Evolutionary conservation across 2,113 vertebrate genomes (phyloP), one percentile per base, ranked within the genome.

Genomic region (Nothocercus julius): DNA sequence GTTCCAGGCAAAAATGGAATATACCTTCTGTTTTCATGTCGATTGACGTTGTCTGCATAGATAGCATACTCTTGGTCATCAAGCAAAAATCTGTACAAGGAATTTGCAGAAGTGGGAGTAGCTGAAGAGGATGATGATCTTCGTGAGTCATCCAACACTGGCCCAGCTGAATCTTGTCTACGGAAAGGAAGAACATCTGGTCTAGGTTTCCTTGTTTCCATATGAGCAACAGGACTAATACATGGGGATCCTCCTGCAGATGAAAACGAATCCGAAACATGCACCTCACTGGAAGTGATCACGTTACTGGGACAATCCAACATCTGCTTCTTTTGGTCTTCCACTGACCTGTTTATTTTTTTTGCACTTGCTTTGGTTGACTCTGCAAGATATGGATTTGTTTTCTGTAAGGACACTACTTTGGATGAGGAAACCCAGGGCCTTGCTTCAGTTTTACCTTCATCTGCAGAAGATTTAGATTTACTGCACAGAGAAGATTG

Each of bases 1-100:
- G 99, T 99, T 59, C 99, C 99, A 0, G 99, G 98, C 75, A 98
- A 59, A 97, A 99, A 99, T 4, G 99, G 99, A 62, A 99, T 99
- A 67, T 99, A 99, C 44, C 99, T 98, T 32, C 99, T 98, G 87
- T 99, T 99, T 75, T 99, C 98, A 4, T 99, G 99, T 2, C 99
- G 98, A 90, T 99, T 99, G 62, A 99, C 99, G 1, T 98, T 98
- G 90, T 99, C 99, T 0, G 98, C 98, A 4, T 98, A 99, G 51
- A 99, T 98, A 45, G 98, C 98, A 1, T 98, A 98, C 44, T 99
- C 98, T 30, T 98, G 98, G 18, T 99, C 99, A 17, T 99, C 99
- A 7, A 97, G 93, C 30, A 97, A 83, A 74, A 97, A 94, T 32
- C 98, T 98, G 76, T 98, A 98, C 4, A 98, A 91, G 38, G 98